These are phyloP conservation scores for Loriculus beryllinus DNA, from an alignment of 2,797 vertebrate genomes.

Conservation along the genomic window DNA sequence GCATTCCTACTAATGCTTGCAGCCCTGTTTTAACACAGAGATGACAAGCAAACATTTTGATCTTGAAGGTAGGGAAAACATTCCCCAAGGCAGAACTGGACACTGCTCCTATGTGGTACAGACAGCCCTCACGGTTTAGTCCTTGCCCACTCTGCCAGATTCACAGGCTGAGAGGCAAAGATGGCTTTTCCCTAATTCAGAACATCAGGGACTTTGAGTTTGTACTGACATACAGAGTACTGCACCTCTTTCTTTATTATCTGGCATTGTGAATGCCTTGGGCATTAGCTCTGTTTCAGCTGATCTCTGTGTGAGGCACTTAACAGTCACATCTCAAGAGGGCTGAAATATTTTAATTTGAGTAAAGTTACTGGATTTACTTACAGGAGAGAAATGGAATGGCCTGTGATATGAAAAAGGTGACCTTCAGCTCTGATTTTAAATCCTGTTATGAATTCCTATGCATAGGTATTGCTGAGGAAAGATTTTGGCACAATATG, in stretches of 20 bases:
- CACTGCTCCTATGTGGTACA: neutral
- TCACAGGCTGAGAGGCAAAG: neutral
- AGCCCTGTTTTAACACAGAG: neutral
- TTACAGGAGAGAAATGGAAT: neutral
- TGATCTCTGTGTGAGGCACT: constrained; percentile 10
- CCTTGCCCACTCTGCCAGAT: rapidly evolving
- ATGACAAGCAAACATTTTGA: neutral
- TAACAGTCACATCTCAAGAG: constrained; percentile 8
- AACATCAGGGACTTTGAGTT: neutral
- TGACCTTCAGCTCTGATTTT: constrained; percentile 51
- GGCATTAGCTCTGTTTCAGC: constrained; percentile 7
- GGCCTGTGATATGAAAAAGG: constrained; percentile 11
- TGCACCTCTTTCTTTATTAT: neutral
- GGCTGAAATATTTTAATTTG: constrained; percentile 43
- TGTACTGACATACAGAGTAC: neutral
- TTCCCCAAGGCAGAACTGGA: neutral
- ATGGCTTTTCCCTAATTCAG: neutral
- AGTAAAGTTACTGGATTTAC: constrained; percentile 20
- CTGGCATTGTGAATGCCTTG: neutral
- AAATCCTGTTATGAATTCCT: constrained; percentile 9
- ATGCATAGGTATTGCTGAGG: constrained; percentile 1
- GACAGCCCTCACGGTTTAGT: neutral
- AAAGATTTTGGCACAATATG: constrained; percentile 20
- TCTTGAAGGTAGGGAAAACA: neutral
- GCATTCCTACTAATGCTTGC: neutral